Evolutionary conservation across 2,113 vertebrate species (phyloP).

Genomic region (Lepus timidus): DNA sequence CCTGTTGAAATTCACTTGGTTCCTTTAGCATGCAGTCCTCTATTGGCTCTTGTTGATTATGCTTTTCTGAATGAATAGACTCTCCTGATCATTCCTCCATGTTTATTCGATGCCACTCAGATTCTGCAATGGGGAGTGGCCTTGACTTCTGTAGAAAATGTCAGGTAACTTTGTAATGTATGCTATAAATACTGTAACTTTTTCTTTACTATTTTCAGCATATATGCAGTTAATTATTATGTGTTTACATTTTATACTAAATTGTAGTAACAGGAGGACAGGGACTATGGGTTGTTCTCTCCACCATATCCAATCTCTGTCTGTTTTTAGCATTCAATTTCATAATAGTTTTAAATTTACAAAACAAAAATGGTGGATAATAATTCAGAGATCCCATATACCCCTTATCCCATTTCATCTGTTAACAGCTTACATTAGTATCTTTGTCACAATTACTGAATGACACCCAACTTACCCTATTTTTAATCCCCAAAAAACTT

Average conservation of each 20-base stretch:
- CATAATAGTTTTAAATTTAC: too few species aligned
- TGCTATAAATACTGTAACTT: neutral
- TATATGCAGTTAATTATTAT: neutral
- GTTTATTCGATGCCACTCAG: neutral
- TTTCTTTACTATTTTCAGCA: neutral
- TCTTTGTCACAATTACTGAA: too few species aligned
- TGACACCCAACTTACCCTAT: too few species aligned
- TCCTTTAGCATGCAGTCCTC: neutral
- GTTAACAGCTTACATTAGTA: too few species aligned
- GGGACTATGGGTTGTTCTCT: neutral
- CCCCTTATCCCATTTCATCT: too few species aligned
- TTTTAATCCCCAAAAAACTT: too few species aligned
- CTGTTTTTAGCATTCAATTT: too few species aligned
- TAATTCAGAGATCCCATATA: too few species aligned
- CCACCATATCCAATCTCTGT: too few species aligned
- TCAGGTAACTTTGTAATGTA: neutral
- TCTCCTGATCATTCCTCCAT: accelerated
- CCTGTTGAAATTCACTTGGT: neutral
- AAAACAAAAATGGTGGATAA: too few species aligned
- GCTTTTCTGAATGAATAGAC: neutral
- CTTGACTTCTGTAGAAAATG: neutral
- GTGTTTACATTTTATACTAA: neutral
- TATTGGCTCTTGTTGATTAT: neutral
- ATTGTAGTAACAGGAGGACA: neutral
- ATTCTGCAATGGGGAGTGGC: neutral